Base-by-base conservation (phyloP, 2,113 vertebrate species). In the Myxocyprinus asiaticus region DNA sequence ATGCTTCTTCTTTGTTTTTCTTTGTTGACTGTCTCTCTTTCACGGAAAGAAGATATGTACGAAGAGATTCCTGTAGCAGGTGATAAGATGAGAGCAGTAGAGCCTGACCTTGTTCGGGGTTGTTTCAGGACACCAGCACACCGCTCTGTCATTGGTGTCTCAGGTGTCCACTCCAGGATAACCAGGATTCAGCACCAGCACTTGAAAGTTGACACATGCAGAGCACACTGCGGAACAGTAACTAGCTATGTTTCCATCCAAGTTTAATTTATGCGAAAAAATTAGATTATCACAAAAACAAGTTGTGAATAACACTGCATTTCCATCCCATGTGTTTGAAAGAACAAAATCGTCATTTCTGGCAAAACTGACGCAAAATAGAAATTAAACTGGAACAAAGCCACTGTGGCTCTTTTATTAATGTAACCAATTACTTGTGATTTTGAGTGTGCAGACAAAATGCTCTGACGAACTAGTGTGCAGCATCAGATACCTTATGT, bases 61-160 rank as follows among this genome's bases (percentile, higher is more conserved):
- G 14, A 50, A 47, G 58, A 71, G 69, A 65, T 78, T 58, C 66
- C 50, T 70, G 61, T 66, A 48, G 69, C 53, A 50, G 22, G 68
- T 64, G 79, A 83, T 76, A 67, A 78, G 84, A 72, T 53, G 76
- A 81, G 74, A 73, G 58, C 67, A 53, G 69, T 14, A 71, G 81
- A 51, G 58, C 59, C 12, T 64, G 69, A 75, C 58, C 7, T 71
- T 71, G 81, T 74, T 81, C 53, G 42, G 71, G 84, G 76, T 79
- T 71, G 79, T 68, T 76, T 72, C 10, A 72, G 84, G 79, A 81
- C 67, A 81, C 78, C 7, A 17, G 70, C 55, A 63, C 82, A 79
- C 45, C n/a, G 47, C 17, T 3, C 71, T 74, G 55, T 44, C 59
- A 56, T 59, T 66, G 61, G 76, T 70, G 83, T 61, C 83, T 85